Evolutionary conservation across 2,888 invertebrate genomes (phyloP).

Genomic region (Sinhomidia bicolor): DNA sequence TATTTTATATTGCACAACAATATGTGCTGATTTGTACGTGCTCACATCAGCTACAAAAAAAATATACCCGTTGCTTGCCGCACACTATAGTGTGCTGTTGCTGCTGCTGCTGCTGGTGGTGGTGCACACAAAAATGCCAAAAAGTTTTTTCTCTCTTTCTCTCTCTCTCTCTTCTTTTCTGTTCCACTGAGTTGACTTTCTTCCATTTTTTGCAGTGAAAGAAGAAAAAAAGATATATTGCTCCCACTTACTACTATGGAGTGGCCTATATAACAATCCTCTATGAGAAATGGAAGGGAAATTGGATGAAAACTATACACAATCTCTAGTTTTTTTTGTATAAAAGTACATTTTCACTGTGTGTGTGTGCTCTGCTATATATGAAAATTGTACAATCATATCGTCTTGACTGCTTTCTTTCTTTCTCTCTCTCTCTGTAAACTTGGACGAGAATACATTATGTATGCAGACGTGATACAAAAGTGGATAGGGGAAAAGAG

Average conservation of each 20-base stretch:
- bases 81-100: too few species aligned
- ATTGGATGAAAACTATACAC: constrained; percentile 66
- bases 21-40: constrained; percentile 68
- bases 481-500: background rate
- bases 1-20: constrained; percentile 27
- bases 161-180: constrained; percentile 7
- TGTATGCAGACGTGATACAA: constrained; percentile 49
- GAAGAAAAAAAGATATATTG: constrained; percentile 66
- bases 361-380: background rate
- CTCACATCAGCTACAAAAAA: constrained; percentile 39
- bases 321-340: constrained; percentile 1
- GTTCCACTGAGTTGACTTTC: constrained; percentile 61
- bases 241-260: constrained; percentile 58
- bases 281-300: constrained; percentile 64
- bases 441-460: constrained; percentile 5
- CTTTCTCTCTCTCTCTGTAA: too few species aligned
- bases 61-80: too few species aligned
- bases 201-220: constrained; percentile 53
- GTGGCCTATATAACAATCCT: constrained; percentile 63
- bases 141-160: constrained; percentile 22
- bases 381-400: too few species aligned
- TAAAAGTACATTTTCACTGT: background rate
- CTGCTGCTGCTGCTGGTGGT: constrained; percentile 1
- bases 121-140: constrained; percentile 29
- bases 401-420: constrained; percentile 4